Percentiles rank a stretch among this genome's conserved stretches.
phyloP scores from a whole-genome alignment of 1,140 invertebrate genomes.

The Drosophila nigromelanica region DNA sequence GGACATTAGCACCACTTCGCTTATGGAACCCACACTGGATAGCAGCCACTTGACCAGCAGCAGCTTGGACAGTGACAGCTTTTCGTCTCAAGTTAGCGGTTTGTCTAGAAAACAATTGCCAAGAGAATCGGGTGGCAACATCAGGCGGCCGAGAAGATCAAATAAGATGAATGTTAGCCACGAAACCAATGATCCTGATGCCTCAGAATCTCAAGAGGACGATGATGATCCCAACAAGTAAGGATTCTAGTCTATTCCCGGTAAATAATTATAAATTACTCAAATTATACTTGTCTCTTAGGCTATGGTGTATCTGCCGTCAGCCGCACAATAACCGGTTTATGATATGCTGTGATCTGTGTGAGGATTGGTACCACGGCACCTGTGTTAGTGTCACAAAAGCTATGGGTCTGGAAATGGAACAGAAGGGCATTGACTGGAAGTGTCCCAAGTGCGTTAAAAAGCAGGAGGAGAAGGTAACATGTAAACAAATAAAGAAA shows the following conservation, averaged over 20 bases:
- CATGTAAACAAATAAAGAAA: no score
- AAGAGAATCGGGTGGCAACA: constrained; percentile 27
- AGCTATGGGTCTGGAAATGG: constrained; percentile 95
- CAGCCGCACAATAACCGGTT: constrained; percentile 98
- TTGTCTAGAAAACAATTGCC: neutral
- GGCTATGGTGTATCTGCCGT: constrained; percentile 97
- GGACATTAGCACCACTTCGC: constrained; percentile 43
- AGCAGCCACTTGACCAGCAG: constrained; percentile 44
- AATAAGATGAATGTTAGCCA: constrained; percentile 48
- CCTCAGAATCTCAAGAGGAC: constrained; percentile 89
- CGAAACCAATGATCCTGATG: constrained; percentile 85
- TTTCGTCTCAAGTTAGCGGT: constrained; percentile 6
- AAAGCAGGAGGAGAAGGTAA: constrained; percentile 84
- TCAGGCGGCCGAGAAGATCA: constrained; percentile 38
- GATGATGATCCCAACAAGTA: constrained; percentile 94
- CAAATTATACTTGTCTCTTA: constrained; percentile 60
- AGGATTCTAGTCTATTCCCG: neutral
- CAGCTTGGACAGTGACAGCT: constrained; percentile 43
- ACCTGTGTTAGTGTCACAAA: constrained; percentile 97
- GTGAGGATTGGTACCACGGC: constrained; percentile 99
- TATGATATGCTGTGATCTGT: constrained; percentile 98
- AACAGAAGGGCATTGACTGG: constrained; percentile 94
- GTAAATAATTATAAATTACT: neutral
- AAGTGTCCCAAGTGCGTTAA: constrained; percentile 93
- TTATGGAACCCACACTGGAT: constrained; percentile 45